phyloP scores from a whole-genome alignment of 2,113 vertebrate genomes.

The Sorex araneus region DNA sequence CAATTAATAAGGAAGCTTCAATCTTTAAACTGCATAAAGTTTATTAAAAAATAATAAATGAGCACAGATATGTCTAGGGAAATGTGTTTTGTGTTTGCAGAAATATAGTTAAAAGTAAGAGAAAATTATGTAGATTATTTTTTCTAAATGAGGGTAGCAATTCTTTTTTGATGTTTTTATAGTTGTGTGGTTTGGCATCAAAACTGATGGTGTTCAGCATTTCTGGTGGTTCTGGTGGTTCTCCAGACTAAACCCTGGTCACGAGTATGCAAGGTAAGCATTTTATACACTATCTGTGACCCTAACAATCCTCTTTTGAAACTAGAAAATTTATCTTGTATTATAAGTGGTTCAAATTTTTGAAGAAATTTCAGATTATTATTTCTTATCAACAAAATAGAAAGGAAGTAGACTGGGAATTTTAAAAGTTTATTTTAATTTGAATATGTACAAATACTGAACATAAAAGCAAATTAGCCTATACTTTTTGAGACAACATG shows the following conservation, averaged over 20 bases:
- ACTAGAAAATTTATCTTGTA: slow-evolving; percentile 38
- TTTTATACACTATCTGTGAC: too few species aligned
- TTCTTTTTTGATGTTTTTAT: not conserved
- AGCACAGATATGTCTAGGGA: slow-evolving; percentile 16
- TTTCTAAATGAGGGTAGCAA: not conserved
- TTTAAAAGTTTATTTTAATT: not conserved
- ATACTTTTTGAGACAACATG: not conserved
- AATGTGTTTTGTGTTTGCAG: not conserved
- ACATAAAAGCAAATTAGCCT: slow-evolving; percentile 31
- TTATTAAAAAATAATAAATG: not conserved
- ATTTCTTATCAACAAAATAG: slow-evolving; percentile 16
- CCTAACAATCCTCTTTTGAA: not conserved
- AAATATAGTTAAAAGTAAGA: not conserved
- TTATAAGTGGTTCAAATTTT: slow-evolving; percentile 9
- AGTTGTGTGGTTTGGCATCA: too few species aligned
- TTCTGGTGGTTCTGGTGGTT: too few species aligned
- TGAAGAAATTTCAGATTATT: not conserved
- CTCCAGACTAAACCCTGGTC: too few species aligned
- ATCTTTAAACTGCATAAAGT: too few species aligned
- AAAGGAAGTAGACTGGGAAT: not conserved
- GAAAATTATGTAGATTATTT: slow-evolving; percentile 11
- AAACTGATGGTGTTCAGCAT: too few species aligned
- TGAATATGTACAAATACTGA: not conserved
- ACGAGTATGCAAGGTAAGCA: too few species aligned
- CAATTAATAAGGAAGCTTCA: too few species aligned